Base-by-base conservation (phyloP, 2,888 invertebrate genomes). In the Erebia ligea region DNA sequence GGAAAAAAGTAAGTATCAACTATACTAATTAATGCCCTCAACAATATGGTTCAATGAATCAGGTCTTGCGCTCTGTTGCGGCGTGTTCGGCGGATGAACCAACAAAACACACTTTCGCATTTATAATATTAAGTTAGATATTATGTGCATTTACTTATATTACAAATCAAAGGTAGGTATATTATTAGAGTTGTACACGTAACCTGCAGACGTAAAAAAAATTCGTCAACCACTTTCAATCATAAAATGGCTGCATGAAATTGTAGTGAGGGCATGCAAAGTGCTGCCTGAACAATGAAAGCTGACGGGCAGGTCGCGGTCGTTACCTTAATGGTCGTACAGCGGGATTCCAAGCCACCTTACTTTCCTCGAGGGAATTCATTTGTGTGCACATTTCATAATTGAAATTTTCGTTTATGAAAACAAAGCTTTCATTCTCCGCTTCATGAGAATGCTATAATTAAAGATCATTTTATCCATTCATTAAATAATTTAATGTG, bases 271-370 rank as follows among this genome's bases (percentile, higher is more conserved):
- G 79, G 83, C 84, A 87, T 86, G 87, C 85, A 86, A 85, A 86
- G 82, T 80, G 81, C 76, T 83, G 81, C 81, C 80, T 83, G 84
- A 87, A 89, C 89, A 89, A 90, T 88, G 86, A 87, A 87, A 86
- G 86, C 86, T 81, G 87, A 83, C 82, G 80, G 83, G 84, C 86
- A 85, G 84, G 85, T 87, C 87, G 84, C 80, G 83, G 81, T 81
- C 82, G 82, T 79, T 81, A 81, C 80, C 82, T 84, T 85, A 86
- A 86, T 85, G 84, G 82, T 83, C 84, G 80, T 77, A 80, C 83
- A 78, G 82, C 74, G 78, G 81, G 83, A 85, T 82, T 85, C 86
- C 85, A 83, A 77, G 80, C 80, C 80, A 80, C 82, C 80, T 84
- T 83, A 89, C 87, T 89, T 90, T 90, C 86, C 83, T 84, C 80